phyloP scores from a whole-genome alignment of 2,113 vertebrate species.

The Pithys albifrons region DNA sequence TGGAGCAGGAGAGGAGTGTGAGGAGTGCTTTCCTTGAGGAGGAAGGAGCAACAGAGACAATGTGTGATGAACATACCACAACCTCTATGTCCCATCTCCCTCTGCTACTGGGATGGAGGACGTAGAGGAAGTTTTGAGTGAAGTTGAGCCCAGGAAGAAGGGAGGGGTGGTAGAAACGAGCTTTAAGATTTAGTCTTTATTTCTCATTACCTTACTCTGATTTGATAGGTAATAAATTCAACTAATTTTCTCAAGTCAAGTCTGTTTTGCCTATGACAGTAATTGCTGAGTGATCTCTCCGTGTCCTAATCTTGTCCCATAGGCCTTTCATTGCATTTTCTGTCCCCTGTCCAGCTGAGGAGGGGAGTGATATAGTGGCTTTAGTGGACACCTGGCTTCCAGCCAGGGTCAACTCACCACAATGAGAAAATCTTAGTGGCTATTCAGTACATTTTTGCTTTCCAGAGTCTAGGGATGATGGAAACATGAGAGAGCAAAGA shows the following conservation, averaged over 20 bases:
- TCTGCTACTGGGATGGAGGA: neutral
- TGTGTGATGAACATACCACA: neutral
- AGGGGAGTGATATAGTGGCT: neutral
- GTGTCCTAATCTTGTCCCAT: fast-evolving
- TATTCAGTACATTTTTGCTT: neutral
- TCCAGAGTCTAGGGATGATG: neutral
- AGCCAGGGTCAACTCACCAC: neutral
- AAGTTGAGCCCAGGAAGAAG: neutral
- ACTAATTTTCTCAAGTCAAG: neutral
- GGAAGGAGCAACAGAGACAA: neutral
- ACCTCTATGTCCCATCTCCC: too few relatives aligned
- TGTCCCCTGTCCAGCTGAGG: neutral
- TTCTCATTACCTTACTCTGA: neutral
- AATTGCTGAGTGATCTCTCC: neutral
- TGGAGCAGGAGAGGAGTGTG: neutral
- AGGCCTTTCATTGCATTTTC: neutral
- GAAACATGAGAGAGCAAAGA: neutral
- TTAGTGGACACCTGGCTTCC: neutral
- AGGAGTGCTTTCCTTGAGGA: neutral
- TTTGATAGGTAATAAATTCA: neutral
- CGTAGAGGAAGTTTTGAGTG: neutral
- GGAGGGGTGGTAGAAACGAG: neutral
- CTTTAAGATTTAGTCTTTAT: neutral
- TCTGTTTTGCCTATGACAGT: neutral
- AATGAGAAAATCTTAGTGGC: neutral